phyloP scores from a whole-genome alignment of 2,797 vertebrate genomes.

The Pantherophis alleghaniensis region DNA sequence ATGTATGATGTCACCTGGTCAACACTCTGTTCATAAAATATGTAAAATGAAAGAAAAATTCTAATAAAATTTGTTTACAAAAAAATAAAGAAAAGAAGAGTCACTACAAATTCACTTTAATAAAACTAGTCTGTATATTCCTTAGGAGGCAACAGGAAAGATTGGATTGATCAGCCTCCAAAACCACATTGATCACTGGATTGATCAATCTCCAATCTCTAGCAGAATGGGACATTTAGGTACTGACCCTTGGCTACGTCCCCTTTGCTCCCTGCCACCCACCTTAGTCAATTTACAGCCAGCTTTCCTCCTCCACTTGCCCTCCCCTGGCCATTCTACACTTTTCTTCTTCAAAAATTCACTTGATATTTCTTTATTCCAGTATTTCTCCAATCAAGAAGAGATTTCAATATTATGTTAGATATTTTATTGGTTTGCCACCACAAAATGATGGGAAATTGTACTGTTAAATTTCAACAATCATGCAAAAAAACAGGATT shows the following conservation, averaged over 20 bases:
- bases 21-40: too few species aligned
- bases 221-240: too few species aligned
- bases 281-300: too few species aligned
- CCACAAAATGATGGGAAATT: neutral
- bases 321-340: too few species aligned
- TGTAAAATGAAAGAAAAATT: too few species aligned
- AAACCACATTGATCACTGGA: neutral
- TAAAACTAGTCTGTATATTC: neutral
- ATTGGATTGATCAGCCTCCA: neutral
- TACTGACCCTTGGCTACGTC: too few species aligned
- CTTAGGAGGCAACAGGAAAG: neutral
- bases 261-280: too few species aligned
- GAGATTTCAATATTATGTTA: neutral
- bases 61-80: too few species aligned
- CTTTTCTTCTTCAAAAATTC: too few species aligned
- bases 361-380: neutral
- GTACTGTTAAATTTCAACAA: neutral
- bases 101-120: neutral
- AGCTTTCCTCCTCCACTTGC: too few species aligned
- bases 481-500: neutral
- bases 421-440: neutral
- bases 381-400: neutral
- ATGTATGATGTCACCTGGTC: too few species aligned
- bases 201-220: too few species aligned
- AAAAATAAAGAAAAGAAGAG: neutral